phyloP scores from a whole-genome alignment of 2,888 invertebrate genomes.

The Thera britannica region DNA sequence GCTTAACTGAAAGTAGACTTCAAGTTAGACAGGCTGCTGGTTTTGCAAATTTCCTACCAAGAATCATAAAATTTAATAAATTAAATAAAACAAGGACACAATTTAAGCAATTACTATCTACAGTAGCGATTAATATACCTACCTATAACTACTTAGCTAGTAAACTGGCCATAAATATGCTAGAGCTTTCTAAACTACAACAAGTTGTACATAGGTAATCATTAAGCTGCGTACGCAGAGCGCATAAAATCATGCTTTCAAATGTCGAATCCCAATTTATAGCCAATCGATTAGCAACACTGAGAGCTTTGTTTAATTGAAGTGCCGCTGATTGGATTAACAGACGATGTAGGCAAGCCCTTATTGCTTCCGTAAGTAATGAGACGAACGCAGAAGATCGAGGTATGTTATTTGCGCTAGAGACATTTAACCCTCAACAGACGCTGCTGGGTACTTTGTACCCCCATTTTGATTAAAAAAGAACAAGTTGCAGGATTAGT shows the following conservation, averaged over 20 bases:
- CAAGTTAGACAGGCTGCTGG: too few species aligned
- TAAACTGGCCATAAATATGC: neutral
- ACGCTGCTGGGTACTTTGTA: constrained; percentile 8
- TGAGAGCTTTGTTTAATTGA: constrained; percentile 74
- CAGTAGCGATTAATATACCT: neutral
- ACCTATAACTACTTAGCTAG: neutral
- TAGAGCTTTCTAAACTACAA: constrained; percentile 26
- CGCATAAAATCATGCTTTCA: constrained; percentile 65
- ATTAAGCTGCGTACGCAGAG: constrained; percentile 48
- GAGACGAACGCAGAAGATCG: constrained; percentile 50
- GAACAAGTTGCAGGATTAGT: neutral
- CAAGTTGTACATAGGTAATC: neutral
- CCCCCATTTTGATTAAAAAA: neutral
- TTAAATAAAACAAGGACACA: too few species aligned
- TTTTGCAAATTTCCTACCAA: too few species aligned
- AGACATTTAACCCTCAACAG: constrained; percentile 27
- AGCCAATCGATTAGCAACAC: constrained; percentile 74
- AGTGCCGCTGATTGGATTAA: constrained; percentile 76
- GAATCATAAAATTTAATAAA: too few species aligned
- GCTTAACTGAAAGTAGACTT: too few species aligned
- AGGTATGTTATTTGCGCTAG: constrained; percentile 42
- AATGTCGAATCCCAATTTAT: constrained; percentile 67
- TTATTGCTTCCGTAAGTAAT: constrained; percentile 55
- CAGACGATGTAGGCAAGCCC: constrained; percentile 52
- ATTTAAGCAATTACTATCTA: neutral